Percentiles rank a stretch among this genome's conserved stretches.
These are phyloP conservation scores for Epicampocera succincta DNA, from an alignment of 2,888 invertebrate species.

Conservation along the genomic window DNA sequence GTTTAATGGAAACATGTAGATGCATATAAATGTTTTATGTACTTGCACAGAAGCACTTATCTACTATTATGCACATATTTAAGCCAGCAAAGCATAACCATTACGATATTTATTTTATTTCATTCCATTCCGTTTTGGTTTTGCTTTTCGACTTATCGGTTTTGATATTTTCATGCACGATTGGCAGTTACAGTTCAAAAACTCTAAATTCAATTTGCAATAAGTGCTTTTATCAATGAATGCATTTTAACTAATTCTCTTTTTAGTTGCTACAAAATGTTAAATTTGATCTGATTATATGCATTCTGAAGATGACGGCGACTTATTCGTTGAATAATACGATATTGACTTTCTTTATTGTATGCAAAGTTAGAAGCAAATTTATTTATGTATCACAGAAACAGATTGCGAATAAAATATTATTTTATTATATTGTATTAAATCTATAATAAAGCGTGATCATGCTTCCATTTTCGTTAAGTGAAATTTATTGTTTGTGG, in stretches of 20 bases:
- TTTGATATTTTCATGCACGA: constrained; percentile 76
- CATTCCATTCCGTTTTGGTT: too few relatives aligned
- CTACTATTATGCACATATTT: too few relatives aligned
- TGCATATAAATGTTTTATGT: too few relatives aligned
- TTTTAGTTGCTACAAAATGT: constrained; percentile 33
- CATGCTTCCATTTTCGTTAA: constrained; percentile 35
- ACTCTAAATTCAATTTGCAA: constrained; percentile 73
- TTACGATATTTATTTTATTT: too few relatives aligned
- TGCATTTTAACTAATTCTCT: constrained; percentile 13
- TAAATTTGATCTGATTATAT: constrained; percentile 59
- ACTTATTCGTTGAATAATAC: constrained; percentile 9
- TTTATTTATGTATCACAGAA: constrained; percentile 2
- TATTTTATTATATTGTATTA: constrained; percentile 62
- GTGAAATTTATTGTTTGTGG: neutral
- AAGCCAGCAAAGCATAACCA: too few relatives aligned
- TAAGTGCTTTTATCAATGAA: constrained; percentile 21
- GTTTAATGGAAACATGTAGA: too few relatives aligned
- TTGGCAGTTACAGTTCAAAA: constrained; percentile 79
- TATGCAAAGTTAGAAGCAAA: constrained; percentile 45
- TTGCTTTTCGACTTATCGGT: neutral
- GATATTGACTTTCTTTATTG: constrained; percentile 56
- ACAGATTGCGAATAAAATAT: constrained; percentile 25
- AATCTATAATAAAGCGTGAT: constrained; percentile 62
- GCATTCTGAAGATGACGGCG: constrained; percentile 35
- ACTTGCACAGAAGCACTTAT: too few relatives aligned